These are phyloP conservation scores for Hipposideros larvatus DNA, from an alignment of 2,797 vertebrate genomes.

Conservation along the genomic window DNA sequence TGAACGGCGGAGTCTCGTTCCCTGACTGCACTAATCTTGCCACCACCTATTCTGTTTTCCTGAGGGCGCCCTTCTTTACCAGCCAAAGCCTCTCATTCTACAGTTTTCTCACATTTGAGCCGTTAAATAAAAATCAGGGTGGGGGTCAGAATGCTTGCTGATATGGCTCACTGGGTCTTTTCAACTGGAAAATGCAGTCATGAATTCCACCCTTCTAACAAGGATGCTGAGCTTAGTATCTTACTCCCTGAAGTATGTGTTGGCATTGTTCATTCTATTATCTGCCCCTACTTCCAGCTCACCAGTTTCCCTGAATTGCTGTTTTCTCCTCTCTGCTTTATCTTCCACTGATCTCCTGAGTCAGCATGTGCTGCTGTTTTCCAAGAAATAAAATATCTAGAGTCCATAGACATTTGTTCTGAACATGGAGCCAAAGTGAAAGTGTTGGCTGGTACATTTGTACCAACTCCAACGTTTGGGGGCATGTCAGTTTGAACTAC, in stretches of 20 bases:
- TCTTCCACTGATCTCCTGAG: background rate
- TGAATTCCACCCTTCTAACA: background rate
- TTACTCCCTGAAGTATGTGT: background rate
- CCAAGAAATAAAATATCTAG: slow-evolving; percentile 3
- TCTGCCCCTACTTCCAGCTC: background rate
- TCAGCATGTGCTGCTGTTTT: background rate
- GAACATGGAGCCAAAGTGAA: background rate
- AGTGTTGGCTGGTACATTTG: background rate
- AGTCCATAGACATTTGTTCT: background rate
- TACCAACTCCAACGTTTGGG: background rate
- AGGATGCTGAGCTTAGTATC: background rate
- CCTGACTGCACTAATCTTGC: background rate
- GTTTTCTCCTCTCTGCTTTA: slow-evolving; percentile 4
- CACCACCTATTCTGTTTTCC: background rate
- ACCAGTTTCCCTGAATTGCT: background rate
- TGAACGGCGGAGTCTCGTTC: background rate
- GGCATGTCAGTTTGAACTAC: background rate
- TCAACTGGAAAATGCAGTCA: background rate
- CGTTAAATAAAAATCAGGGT: slow-evolving; percentile 5
- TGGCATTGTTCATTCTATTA: background rate
- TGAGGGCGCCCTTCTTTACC: background rate
- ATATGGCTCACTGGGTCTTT: background rate
- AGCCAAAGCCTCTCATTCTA: background rate
- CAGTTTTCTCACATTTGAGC: background rate
- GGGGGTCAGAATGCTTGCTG: background rate